These are phyloP conservation scores for Penelope pileata DNA, from an alignment of 2,113 vertebrate species.

Conservation along the genomic window DNA sequence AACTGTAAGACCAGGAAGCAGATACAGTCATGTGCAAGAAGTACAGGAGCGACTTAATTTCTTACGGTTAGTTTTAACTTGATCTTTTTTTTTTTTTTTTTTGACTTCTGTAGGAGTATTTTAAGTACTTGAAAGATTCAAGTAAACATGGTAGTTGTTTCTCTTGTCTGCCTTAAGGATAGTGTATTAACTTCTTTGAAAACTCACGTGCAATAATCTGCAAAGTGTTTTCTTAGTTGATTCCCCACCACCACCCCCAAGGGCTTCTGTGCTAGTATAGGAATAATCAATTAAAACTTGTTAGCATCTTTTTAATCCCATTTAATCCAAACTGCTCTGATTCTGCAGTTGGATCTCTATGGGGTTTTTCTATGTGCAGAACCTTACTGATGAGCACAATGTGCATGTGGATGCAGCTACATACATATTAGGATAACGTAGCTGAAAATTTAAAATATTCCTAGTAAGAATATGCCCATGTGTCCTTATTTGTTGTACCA, in stretches of 20 bases:
- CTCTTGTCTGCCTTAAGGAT: not conserved
- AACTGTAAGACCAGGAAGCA: slow-evolving; percentile 94
- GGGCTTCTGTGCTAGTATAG: not conserved
- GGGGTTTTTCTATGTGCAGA: not conserved
- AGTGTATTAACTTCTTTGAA: not conserved
- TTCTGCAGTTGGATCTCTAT: not conserved
- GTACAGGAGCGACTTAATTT: slow-evolving; percentile 98
- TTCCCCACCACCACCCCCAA: too few relatives aligned
- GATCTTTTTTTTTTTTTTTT: not conserved
- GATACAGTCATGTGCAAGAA: slow-evolving; percentile 98
- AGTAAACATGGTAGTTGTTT: fast-evolving
- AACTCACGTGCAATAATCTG: not conserved
- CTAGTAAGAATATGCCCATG: fast-evolving
- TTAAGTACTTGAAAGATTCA: not conserved
- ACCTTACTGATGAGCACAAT: not conserved
- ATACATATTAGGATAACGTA: not conserved
- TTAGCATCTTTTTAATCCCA: not conserved
- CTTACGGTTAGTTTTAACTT: slow-evolving; percentile 84
- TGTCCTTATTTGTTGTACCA: not conserved
- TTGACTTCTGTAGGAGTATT: not conserved
- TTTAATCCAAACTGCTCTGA: not conserved
- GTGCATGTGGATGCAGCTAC: not conserved
- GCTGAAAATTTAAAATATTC: not conserved
- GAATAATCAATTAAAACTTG: not conserved
- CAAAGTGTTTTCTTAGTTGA: too few relatives aligned